Evolutionary conservation across 2,113 vertebrate species (phyloP).

Genomic region (Aptenodytes patagonicus): DNA sequence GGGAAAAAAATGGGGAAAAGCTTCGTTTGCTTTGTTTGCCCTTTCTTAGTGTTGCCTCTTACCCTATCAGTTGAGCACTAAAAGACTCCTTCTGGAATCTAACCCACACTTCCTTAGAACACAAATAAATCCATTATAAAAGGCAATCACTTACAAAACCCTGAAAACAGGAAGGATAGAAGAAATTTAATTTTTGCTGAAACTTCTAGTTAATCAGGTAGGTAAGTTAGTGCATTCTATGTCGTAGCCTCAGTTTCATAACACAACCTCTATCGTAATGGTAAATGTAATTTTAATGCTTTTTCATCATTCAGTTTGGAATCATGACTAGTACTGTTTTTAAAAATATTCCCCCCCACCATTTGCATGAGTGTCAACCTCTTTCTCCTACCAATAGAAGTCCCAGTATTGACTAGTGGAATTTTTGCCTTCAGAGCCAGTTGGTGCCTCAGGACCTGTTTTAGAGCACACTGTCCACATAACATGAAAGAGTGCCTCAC

Average conservation of each 20-base stretch:
- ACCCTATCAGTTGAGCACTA: neutral
- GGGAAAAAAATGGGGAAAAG: neutral
- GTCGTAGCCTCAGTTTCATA: neutral
- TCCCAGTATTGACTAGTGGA: neutral
- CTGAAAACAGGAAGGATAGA: neutral
- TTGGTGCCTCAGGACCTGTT: neutral
- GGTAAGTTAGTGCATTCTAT: neutral
- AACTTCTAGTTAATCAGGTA: neutral
- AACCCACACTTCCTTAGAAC: neutral
- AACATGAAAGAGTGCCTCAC: neutral
- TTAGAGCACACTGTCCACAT: neutral
- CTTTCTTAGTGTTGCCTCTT: neutral
- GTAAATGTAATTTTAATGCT: neutral
- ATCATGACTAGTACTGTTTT: neutral
- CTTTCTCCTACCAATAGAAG: neutral
- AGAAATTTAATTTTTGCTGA: neutral
- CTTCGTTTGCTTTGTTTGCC: neutral
- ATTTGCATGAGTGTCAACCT: neutral
- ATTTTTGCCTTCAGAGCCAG: neutral
- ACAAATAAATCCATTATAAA: neutral
- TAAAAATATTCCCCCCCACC: neutral
- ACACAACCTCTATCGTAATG: neutral
- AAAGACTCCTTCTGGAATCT: neutral
- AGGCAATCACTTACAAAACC: neutral
- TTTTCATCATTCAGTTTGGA: neutral